Evolutionary conservation across 2,797 vertebrate species (phyloP).

Genomic region (Ataeniobius toweri): DNA sequence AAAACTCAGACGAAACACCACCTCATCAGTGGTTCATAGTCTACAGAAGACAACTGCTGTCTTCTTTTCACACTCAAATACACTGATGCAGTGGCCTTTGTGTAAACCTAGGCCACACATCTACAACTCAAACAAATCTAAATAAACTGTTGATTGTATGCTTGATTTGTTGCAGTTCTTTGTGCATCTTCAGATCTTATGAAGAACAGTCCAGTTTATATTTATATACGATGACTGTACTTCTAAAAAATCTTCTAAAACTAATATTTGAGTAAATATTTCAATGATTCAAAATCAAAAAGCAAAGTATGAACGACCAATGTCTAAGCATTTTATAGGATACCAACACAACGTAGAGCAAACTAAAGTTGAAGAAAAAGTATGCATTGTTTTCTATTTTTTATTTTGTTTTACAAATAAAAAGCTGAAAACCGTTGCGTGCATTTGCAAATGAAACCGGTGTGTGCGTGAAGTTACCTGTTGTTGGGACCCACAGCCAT

Average conservation of each 20-base stretch:
- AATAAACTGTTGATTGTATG: not conserved
- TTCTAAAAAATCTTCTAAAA: not conserved
- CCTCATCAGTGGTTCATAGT: conserved; percentile 57
- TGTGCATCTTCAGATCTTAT: not conserved
- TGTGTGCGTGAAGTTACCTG: not conserved
- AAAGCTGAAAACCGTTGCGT: not conserved
- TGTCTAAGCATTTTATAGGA: not conserved
- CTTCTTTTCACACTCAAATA: conserved; percentile 29
- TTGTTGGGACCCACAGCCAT: no score
- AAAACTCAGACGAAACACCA: conserved; percentile 36
- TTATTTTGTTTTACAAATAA: not conserved
- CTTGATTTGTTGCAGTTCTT: not conserved
- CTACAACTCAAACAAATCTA: not conserved
- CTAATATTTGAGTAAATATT: not conserved
- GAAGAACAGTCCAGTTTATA: not conserved
- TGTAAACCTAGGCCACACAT: conserved; percentile 2
- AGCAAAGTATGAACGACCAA: not conserved
- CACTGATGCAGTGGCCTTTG: conserved; percentile 33
- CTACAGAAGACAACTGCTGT: conserved; percentile 15
- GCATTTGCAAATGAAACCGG: not conserved
- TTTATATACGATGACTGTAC: not conserved
- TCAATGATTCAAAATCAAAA: not conserved
- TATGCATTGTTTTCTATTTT: no score
- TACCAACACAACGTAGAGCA: not conserved
- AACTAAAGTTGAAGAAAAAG: not conserved